Base-by-base conservation (phyloP, 2,113 vertebrate species). In the Blennius ocellaris region DNA sequence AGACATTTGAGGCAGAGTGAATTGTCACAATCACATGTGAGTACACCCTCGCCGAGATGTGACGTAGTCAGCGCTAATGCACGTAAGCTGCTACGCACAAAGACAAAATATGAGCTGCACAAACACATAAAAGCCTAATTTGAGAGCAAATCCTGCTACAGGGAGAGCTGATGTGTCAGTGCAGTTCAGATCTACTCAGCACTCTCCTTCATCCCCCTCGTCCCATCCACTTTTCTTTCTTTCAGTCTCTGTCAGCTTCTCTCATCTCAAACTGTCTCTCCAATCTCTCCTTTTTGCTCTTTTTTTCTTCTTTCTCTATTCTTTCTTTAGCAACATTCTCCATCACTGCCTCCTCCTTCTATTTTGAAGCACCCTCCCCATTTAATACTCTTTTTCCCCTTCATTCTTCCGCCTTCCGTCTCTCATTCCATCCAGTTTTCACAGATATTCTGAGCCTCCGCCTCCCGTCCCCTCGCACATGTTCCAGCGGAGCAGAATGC, bases 141-240 rank as follows among this genome's bases (percentile, higher is more conserved):
- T 82, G 61, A 66, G 67, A 73, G 73, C 58, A 69, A 80, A 88
- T 70, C 78, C 67, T 56, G 76, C 77, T 72, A 88, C 52, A 6
- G 84, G 81, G 74, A 73, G 78, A 85, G 43, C 8, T 58, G 83
- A 85, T 49, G 65, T 75, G 82, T 88, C 83, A 76, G 67, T 62
- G 58, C 51, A 43, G 64, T 55, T 89, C 78, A 84, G 56, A 82
- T 76, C 78, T 71, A 51, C 69, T 65, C 51, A 74, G 21, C 48
- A 39, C 63, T 73, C 43, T 69, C 69, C 75, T 75, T 59, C 47
- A 17, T 54, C 68, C 15, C 76, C 14, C 16, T 53, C 59, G 8
- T 65, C 63, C 36, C 16, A 43, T 67, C 67, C 61, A 53, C 17
- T 58, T 67, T 69, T 61, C 55, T 64, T 48, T 63, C 30, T 76